Evolutionary conservation across 2,113 vertebrate genomes (phyloP).

Genomic region (Circaetus gallicus): DNA sequence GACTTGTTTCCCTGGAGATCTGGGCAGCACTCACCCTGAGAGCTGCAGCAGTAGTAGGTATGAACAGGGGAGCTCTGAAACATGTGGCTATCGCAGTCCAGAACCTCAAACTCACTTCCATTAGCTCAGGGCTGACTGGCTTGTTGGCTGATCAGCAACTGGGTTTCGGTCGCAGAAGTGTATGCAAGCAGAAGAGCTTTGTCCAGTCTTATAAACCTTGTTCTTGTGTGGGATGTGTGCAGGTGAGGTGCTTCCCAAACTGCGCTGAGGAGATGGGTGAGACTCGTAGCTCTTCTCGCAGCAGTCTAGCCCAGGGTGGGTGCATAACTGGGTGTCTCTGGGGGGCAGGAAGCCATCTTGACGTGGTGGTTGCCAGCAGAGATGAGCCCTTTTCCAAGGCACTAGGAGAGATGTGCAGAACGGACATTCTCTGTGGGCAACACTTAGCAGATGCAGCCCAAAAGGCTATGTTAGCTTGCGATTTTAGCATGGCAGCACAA

Average conservation of each 20-base stretch:
- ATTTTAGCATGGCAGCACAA: background rate
- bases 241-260: background rate
- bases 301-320: background rate
- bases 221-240: background rate
- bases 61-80: background rate
- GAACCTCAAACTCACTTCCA: background rate
- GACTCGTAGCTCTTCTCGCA: background rate
- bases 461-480: background rate
- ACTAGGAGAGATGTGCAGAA: background rate
- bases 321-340: background rate
- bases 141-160: background rate
- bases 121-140: background rate
- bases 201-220: background rate
- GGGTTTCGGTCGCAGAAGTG: background rate
- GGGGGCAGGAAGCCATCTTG: background rate
- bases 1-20: background rate
- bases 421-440: background rate
- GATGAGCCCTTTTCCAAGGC: background rate
- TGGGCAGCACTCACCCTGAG: background rate
- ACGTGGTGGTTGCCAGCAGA: background rate
- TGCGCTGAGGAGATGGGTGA: background rate
- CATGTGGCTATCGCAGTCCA: rapidly evolving
- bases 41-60: background rate
- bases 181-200: background rate
- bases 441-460: background rate